A percentile compares a stretch with the other conserved stretches of the same genome.
phyloP scores from a whole-genome alignment of 2,113 vertebrate genomes.

The Cyprinodon tularosa region DNA sequence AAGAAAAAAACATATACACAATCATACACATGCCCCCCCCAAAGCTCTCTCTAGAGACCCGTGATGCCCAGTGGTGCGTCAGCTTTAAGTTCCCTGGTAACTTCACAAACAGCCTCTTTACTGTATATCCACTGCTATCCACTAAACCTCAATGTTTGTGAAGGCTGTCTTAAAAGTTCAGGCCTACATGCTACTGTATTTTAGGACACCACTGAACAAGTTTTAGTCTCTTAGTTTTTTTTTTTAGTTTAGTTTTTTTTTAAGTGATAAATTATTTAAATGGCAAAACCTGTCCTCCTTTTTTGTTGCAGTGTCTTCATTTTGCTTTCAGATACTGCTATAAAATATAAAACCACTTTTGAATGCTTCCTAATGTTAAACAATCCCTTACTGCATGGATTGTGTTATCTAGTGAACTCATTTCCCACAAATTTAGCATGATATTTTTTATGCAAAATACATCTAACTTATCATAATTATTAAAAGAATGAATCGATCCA shows the following conservation, averaged over 20 bases:
- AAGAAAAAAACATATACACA: slow-evolving; percentile 47
- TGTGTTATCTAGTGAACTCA: not conserved
- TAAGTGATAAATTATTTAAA: not conserved
- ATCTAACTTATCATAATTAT: not conserved
- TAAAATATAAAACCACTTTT: not conserved
- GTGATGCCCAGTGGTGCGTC: slow-evolving; percentile 57
- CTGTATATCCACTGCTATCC: slow-evolving; percentile 43
- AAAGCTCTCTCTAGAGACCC: slow-evolving; percentile 60
- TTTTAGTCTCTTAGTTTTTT: slow-evolving; percentile 1
- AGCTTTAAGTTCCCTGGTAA: slow-evolving; percentile 57
- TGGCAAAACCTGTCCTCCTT: not conserved
- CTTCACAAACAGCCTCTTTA: slow-evolving; percentile 63
- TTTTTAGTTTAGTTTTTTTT: not conserved
- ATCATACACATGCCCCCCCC: slow-evolving; percentile 28
- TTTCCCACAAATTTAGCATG: not conserved
- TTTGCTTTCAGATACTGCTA: not conserved
- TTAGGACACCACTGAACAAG: slow-evolving; percentile 15
- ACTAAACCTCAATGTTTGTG: slow-evolving; percentile 43
- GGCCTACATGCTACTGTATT: slow-evolving; percentile 37
- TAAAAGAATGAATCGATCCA: not conserved
- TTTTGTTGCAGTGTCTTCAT: not conserved
- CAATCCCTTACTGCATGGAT: not conserved
- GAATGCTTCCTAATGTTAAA: not conserved
- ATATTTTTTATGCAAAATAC: not conserved
- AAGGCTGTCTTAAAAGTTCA: slow-evolving; percentile 32